Conservation (phyloP, 1,140 invertebrate genomes). For the Drosophila bocqueti region DNA sequence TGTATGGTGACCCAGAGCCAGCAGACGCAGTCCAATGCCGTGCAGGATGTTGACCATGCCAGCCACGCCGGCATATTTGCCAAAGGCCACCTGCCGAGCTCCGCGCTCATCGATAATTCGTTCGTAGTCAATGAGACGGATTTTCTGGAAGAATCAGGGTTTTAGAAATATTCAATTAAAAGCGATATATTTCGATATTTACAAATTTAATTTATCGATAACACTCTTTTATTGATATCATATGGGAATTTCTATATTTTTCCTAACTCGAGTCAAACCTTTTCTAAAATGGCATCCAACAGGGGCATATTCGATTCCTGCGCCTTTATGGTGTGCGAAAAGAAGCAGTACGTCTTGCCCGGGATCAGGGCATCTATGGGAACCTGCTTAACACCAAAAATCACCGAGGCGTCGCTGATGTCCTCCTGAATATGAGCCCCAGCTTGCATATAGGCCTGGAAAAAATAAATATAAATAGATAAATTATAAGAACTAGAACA, state of each 20-base stretch:
- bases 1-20: conserved; percentile 99
- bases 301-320: conserved; percentile 99
- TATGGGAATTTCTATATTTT: not conserved
- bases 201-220: not conserved
- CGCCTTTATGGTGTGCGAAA: conserved; percentile 99
- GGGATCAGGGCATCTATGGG: conserved; percentile 97
- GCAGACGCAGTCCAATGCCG: conserved; percentile 95
- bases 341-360: conserved; percentile 99
- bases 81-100: conserved; percentile 98
- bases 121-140: conserved; percentile 98
- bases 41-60: conserved; percentile 99
- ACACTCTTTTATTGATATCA: not conserved
- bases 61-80: conserved; percentile 98
- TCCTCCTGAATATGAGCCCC: conserved; percentile 98
- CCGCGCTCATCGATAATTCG: conserved; percentile 96
- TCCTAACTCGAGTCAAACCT: conserved; percentile 86
- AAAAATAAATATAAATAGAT: not conserved
- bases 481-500: not conserved
- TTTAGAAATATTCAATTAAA: no score
- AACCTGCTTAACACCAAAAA: conserved; percentile 99
- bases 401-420: conserved; percentile 97
- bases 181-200: not conserved
- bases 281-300: conserved; percentile 97
- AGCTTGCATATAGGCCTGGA: conserved; percentile 92
- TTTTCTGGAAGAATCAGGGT: conserved; percentile 88